Base-by-base conservation (phyloP, 2,113 vertebrate species). In the Echinops telfairi region DNA sequence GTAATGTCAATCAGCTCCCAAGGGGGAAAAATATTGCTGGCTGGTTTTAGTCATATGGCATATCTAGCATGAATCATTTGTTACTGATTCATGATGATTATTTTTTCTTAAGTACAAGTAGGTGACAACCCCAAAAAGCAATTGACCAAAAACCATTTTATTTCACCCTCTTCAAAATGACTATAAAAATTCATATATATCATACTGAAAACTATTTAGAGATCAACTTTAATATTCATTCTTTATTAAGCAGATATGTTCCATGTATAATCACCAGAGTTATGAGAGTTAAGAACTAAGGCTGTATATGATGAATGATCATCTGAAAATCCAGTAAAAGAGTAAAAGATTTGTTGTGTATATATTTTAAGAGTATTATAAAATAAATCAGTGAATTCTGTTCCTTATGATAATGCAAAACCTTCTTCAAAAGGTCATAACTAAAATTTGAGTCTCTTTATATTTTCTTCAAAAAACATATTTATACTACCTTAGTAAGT, bases 211-310 rank as follows among this genome's bases (percentile, higher is more conserved):
- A 80, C 96, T 86, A 93, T 95, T 96, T 16, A 0, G 71, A 25
- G 92, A 64, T 10, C 79, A 86, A 6, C 16, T 96, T 76, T 57
- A 96, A 92, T 96, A 10, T 75, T 88, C 93, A 90, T 82, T 47
- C 4, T 29, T 77, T 77, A 77, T 43, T 77, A 77, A 29, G 43
- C 38, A 77, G 75, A 77, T 16, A 7, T 47, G 14, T 76, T 25
- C 36, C 36, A 40, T 40, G 38, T 23, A 76, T 75, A 40, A 75
- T 75, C 20, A 38, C 36, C 23, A 40, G 40, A 75, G 3, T 40
- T 75, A 2, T 40, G 73, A 27, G 73, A 14, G 22, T 76, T 92
- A 23, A 6, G 95, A 84, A 70, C 19, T 85, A 19, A 40, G 57
- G 31, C 53, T 29, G 81, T 88, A 93, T 93, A 85, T 92, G 96